Evolutionary conservation across 2,888 invertebrate species (phyloP), one percentile per base, ranked within the genome.

Genomic region (Aphodius sticticus): DNA sequence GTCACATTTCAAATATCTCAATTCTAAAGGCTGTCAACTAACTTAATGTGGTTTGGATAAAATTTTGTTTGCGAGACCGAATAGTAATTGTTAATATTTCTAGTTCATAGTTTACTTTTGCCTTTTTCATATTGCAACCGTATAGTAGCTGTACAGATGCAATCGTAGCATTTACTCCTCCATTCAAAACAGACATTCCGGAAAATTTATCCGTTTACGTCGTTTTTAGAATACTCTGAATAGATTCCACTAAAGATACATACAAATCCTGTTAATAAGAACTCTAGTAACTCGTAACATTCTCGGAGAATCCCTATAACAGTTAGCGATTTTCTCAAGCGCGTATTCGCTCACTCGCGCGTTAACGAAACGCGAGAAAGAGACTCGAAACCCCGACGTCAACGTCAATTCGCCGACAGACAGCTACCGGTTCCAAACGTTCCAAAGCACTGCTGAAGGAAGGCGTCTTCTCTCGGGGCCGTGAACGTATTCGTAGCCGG

Each of bases 341-440:
- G 7, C 12, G 53, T 26, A 26, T 12, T 12, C 9, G 53, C 53
- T 74, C 74, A 74, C 6, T 36, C 6, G 36, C 36, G 74, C 35
- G 74, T 74, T 74, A 74, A 74, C 26, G 37, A 74, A 74, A 74
- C 74, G 37, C 26, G 74, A 37, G 35, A 74, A 74, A 36, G 36
- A 74, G 37, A 74, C n/a, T 35, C 35, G 74, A 36, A 53, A 53
- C 4, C 53, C 53, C 37, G 37, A 74, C 35, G 74, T 74, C 74
- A 74, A 74, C 36, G 74, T 74, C 74, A 74, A 74, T 74, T 74
- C 74, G 74, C 74, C 74, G 74, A 37, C 74, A 74, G 74, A 74
- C 74, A 74, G 74, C 15, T 71, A 6, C 71, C 26, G 9, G 14
- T 7, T 35, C n/a, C 26, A 35, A 36, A 74, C 0, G 14, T 7